Conservation (phyloP, 2,113 vertebrate species). For the Oreocharis arfaki region DNA sequence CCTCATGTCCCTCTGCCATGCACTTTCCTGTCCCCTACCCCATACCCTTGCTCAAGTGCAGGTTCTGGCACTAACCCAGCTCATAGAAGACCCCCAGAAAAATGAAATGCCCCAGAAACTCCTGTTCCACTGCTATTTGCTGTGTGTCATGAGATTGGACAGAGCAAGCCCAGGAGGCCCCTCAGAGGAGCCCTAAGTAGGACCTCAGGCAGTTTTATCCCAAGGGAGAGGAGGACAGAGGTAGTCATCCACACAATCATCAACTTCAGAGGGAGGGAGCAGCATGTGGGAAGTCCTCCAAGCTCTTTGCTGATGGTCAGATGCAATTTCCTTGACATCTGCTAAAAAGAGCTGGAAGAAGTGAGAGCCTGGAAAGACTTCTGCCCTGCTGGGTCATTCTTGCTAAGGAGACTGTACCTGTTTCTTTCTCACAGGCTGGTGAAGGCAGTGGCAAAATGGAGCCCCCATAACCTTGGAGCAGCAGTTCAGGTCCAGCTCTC, state of each 20-base stretch:
- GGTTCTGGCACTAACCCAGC: not conserved
- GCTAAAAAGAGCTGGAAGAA: not conserved
- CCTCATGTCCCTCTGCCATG: fast-evolving
- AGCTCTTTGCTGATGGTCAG: not conserved
- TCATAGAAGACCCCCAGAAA: not conserved
- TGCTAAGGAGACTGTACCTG: not conserved
- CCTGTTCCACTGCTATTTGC: not conserved
- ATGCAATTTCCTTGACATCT: not conserved
- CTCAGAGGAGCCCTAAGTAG: not conserved
- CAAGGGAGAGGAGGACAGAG: not conserved
- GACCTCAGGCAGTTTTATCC: not conserved
- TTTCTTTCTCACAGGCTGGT: not conserved
- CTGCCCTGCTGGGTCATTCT: not conserved
- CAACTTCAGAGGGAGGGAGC: not conserved
- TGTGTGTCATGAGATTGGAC: not conserved
- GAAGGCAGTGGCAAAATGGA: not conserved
- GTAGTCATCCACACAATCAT: not conserved
- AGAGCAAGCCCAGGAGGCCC: not conserved
- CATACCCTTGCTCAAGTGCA: not conserved
- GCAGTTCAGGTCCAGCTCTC: not conserved
- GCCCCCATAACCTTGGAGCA: not conserved
- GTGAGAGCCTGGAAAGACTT: not conserved
- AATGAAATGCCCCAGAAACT: not conserved
- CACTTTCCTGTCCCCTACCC: not conserved
- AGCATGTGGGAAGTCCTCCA: not conserved